phyloP scores from a whole-genome alignment of 2,113 vertebrate species.

The Tragelaphus imberbis region DNA sequence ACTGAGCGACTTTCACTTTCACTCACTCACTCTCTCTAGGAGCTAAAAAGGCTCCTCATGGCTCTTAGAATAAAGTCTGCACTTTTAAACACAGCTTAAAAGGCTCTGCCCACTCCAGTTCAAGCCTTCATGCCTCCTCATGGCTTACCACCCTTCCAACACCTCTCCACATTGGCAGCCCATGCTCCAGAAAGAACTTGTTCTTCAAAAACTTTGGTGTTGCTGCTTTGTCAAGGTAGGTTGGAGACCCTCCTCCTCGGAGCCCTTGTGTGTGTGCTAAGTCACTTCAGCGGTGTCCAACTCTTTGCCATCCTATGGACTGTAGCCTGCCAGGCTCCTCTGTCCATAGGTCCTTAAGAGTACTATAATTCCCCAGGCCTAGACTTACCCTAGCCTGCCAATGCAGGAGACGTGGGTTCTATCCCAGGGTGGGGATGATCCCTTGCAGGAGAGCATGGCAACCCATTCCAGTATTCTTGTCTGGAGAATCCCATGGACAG shows the following conservation, averaged over 20 bases:
- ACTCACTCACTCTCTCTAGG: background rate
- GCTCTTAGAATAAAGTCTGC: background rate
- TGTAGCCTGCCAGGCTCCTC: background rate
- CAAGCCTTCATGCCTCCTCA: background rate
- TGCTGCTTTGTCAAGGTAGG: background rate
- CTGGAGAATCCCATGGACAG: background rate
- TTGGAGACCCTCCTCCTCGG: background rate
- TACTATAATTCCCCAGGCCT: background rate
- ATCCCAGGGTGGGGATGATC: background rate
- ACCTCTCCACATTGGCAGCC: background rate
- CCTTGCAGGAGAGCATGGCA: background rate
- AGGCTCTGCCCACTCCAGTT: background rate
- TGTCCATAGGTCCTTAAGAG: background rate
- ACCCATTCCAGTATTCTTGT: background rate
- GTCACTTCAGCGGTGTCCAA: background rate
- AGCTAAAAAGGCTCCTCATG: background rate
- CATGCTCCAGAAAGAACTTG: background rate
- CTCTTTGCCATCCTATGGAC: background rate
- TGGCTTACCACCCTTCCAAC: background rate
- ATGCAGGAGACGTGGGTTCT: background rate
- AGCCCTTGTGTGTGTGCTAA: background rate
- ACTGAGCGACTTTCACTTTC: background rate
- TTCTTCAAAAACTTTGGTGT: background rate
- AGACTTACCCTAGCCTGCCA: background rate
- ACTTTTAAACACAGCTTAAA: background rate